Evolutionary conservation across 2,888 invertebrate species (phyloP).

Genomic region (Metallyticus violacea): DNA sequence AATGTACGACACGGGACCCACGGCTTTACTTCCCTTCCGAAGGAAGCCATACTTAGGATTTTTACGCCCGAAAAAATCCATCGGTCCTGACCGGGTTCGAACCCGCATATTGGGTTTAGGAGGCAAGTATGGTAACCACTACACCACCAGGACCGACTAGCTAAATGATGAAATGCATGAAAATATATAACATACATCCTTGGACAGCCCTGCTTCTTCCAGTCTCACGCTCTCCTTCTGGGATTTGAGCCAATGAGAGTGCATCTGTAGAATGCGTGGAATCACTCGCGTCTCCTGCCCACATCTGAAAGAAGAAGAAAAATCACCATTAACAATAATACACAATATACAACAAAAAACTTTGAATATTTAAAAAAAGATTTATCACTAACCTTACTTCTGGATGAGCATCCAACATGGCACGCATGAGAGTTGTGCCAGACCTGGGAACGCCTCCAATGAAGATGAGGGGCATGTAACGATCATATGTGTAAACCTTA

Average conservation of each 20-base stretch:
- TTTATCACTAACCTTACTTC: constrained; percentile 68
- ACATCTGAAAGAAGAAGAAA: constrained; percentile 57
- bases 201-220: constrained; percentile 90
- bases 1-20: too few species aligned
- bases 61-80: too few species aligned
- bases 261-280: constrained; percentile 91
- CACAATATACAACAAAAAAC: neutral
- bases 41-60: too few species aligned
- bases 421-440: constrained; percentile 95
- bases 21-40: too few species aligned
- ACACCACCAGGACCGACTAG: too few species aligned
- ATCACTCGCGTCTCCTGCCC: constrained; percentile 97
- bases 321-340: neutral
- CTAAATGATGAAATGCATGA: too few species aligned
- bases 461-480: constrained; percentile 91
- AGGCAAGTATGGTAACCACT: too few species aligned
- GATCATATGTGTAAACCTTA: constrained; percentile 70
- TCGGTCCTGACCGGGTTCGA: too few species aligned
- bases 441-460: constrained; percentile 97
- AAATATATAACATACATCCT: constrained; percentile 62
- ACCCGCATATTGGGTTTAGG: neutral
- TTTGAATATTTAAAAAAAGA: neutral
- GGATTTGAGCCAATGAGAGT: constrained; percentile 93
- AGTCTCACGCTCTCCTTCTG: constrained; percentile 87
- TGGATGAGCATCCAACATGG: constrained; percentile 97